Base-by-base conservation (phyloP, 2,113 vertebrate species). In the Smithornis capensis region DNA sequence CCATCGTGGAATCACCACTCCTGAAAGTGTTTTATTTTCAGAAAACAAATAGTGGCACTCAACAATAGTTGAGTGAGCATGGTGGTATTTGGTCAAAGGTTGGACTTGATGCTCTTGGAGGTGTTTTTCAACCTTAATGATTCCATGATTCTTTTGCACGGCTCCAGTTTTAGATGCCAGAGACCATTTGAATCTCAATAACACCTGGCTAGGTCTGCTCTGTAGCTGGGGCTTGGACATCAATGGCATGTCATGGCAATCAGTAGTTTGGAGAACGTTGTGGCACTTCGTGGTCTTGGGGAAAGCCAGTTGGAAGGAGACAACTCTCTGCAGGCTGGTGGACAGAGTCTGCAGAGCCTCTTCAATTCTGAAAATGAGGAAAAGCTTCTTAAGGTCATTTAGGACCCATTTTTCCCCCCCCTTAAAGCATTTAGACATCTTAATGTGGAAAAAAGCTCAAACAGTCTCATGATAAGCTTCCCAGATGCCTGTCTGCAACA, bases 201-300 rank as follows among this genome's bases (percentile, higher is more conserved):
- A 14, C 44, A 47, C 24, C 9, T 49, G 53, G 31, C 14, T 83
- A 40, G 31, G 11, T 60, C 17, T 7, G n/a, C n/a, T 13, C 33
- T 76, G 24, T 24, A 49, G 11, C 10, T 60, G 69, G 24, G 40
- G 5, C 65, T 90, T 76, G 57, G 78, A 71, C 27, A 44, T n/a
- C 65, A 56, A 1, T 1, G 4, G 69, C 7, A 1, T 22, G 70
- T 92, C 35, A 10, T 35, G 57, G 49, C 13, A 37, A 15, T 55
- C 1, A 0, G n/a, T 23, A 24, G 9, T 10, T 45, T 83, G 62
- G 27, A 85, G 52, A 33, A 23, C 19, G 9, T 10, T 74, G 59
- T 45, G 42, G 9, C 0, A 0, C 24, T 81, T 59, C 0, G 0
- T 14, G 62, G 33, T 33, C 21, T 24, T 4, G 4, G 57, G 24